Base-by-base conservation (phyloP, 2,888 invertebrate genomes). In the Ashinkailepas kermadecensis region DNA sequence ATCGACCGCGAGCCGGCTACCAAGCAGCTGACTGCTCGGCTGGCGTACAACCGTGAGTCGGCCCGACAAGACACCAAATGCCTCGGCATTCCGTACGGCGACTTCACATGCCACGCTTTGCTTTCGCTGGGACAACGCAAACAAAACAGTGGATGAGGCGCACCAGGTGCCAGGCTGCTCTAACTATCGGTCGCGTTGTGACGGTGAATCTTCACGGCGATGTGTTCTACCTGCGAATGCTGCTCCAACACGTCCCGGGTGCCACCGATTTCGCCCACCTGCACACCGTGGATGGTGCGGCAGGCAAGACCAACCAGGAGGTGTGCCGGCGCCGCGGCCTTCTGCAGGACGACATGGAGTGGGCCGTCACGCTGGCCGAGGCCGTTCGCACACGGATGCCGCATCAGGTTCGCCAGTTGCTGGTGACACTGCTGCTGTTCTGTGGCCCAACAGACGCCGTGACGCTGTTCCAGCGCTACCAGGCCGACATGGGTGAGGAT, bases 191-290 rank as follows among this genome's bases (percentile, higher is more conserved):
- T 23, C 65, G 65, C 11, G 65, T 65, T n/a, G n/a, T 65, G 0
- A 65, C 9, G 23, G n/a, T 65, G 0, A 23, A n/a, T 21, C 65
- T 23, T 9, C 65, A 65, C 9, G 65, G 65, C 1, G 65, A 65
- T 23, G 65, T 65, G 4, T 87, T 84, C 85, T 87, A 86, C 85
- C 85, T 87, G 78, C 86, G 86, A 25, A 80, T 87, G 83, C 83
- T 86, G 21, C 83, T 87, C 39, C 79, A 83, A 82, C 80, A 84
- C 39, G 85, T 87, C 7, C n/a, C 70, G 21, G 86, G 85, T 15
- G 84, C 86, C 11, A 84, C 83, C 25, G 84, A 83, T 23, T 86
- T 85, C 82, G 78, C 80, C 80, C 84, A 85, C 78, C 81, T 85
- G 57, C 78, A 80, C 80, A 83, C 82, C 11, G 85, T 86, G 11